Evolutionary conservation across 2,113 vertebrate species (phyloP).

Genomic region (Ceyx melanurus): DNA sequence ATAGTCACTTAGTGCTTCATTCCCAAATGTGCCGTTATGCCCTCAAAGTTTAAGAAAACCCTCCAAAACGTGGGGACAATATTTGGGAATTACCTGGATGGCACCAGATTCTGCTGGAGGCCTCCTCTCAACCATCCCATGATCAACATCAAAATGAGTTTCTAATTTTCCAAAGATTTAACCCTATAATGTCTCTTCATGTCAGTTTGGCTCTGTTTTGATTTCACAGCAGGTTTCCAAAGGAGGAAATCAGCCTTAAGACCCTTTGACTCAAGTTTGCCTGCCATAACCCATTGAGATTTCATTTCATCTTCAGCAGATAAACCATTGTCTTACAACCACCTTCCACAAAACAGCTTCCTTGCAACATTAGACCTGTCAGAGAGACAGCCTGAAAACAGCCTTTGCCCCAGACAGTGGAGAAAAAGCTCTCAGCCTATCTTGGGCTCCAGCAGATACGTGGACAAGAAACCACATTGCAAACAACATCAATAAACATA

Average conservation of each 20-base stretch:
- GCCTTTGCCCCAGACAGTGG: background rate
- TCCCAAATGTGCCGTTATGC: fast-evolving
- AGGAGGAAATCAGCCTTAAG: background rate
- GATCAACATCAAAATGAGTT: background rate
- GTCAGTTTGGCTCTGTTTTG: background rate
- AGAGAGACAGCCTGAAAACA: background rate
- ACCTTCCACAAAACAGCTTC: background rate
- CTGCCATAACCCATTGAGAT: background rate
- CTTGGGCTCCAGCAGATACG: background rate
- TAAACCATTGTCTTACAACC: background rate
- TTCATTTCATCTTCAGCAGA: background rate
- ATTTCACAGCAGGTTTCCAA: background rate
- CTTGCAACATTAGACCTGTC: background rate
- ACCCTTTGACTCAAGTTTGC: background rate
- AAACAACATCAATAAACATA: background rate
- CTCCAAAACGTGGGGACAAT: background rate
- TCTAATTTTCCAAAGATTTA: background rate
- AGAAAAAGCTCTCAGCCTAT: background rate
- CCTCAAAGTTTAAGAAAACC: background rate
- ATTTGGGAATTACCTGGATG: background rate
- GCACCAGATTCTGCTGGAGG: background rate
- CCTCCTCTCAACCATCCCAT: background rate
- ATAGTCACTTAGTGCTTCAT: background rate
- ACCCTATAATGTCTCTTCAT: background rate
- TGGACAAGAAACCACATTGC: background rate